Base-by-base conservation (phyloP, 30 jellyfish, hydroid and myxozoan species). In the Clytia hemisphaerica region DNA sequence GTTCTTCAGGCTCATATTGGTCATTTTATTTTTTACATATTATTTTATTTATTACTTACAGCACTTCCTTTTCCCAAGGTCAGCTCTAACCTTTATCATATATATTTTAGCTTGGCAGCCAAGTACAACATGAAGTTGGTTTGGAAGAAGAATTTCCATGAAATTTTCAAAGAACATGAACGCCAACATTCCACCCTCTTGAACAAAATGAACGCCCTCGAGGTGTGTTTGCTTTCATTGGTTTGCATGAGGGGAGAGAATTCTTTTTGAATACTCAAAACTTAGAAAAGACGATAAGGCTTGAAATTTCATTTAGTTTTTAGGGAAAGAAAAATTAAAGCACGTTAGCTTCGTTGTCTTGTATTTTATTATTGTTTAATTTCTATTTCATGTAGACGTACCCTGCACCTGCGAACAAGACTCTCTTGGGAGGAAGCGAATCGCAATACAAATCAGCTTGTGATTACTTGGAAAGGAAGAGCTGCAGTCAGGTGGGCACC, bases 91-190 rank as follows among this genome's bases (percentile, higher is more conserved):
- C 37, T 30, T 4, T 37, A 14, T 35, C 48, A 15, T 58, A 45
- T 16, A 30, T 28, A 38, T 38, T 54, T 28, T 36, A 92, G 99
- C 69, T 67, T 92, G 45, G 96, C 93, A 2, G 93, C 67, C 37
- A 92, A 92, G 67, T 79, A 92, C 67, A 84, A 92, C 77, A 92
- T 92, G 99, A 79, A 73, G 57, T 80, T 83, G 37, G 93, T 92
- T 19, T 83, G 93, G 87, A 83, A 84, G 79, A 79, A 83, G 71
- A 82, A 80, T 51, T 92, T 92, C 77, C 96, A 80, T 32, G 95
- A 92, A 14, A 53, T 92, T 38, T 83, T 92, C 66, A 69, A 75
- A 15, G 94, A 83, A 67, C 73, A 84, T 9, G 44, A 66, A 37
- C 54, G 78, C 49, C 88, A 79, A 44, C 74, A 83, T 55, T 84